Percentiles rank a stretch among this genome's conserved stretches.
phyloP scores from a whole-genome alignment of 2,797 vertebrate species.

The Otus scops region DNA sequence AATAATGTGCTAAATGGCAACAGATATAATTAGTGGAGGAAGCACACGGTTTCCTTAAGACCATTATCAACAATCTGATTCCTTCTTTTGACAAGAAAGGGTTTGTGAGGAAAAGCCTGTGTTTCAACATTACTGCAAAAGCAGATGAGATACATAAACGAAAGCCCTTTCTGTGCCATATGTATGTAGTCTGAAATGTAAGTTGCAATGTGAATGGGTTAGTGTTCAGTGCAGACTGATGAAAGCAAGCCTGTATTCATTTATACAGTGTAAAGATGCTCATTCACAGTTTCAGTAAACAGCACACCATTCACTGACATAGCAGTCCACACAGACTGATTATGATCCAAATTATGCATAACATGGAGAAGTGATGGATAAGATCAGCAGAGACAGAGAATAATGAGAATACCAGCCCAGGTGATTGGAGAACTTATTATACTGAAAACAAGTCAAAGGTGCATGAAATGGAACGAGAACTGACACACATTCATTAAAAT shows the following conservation, averaged over 20 bases:
- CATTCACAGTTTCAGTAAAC: background rate
- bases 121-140: background rate
- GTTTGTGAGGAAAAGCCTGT: background rate
- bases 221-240: background rate
- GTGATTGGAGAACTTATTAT: background rate
- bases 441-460: background rate
- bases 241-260: background rate
- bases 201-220: background rate
- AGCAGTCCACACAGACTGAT: background rate
- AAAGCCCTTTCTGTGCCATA: background rate
- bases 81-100: background rate
- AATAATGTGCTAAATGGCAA: background rate
- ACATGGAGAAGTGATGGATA: background rate
- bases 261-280: background rate
- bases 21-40: background rate
- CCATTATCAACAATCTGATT: background rate
- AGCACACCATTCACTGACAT: background rate
- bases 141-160: background rate
- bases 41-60: background rate
- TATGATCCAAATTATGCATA: background rate
- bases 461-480: background rate
- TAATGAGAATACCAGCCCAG: background rate
- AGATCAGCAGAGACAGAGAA: background rate
- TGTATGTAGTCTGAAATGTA: background rate
- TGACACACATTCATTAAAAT: background rate